Base-by-base conservation (phyloP, 2,797 vertebrate species). In the Phalloptychus januarius region DNA sequence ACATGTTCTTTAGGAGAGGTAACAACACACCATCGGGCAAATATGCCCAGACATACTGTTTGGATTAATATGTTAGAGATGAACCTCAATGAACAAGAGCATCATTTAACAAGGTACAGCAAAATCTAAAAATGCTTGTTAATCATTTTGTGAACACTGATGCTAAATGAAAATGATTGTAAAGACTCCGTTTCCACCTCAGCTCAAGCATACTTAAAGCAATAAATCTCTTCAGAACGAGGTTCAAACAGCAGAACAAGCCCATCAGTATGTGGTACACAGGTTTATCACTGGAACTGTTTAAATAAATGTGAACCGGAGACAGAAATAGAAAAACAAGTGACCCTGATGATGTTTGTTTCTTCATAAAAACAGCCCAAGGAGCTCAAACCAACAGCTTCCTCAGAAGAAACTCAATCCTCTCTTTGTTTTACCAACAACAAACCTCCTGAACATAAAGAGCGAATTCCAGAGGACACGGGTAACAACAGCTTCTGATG, bases 301-400 rank as follows among this genome's bases (percentile, higher is more conserved):
- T 54, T 7, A 71, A 77, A 77, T 44, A 56, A 56, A 46, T 72
- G 44, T 28, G 70, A 77, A 36, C 50, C 4, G 7, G 16, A 70
- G 67, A 42, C 67, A 77, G 20, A 71, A 71, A 71, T 71, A 71
- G 50, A 77, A 23, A 77, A 71, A 71, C 69, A 77, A 77, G 45
- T 70, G 46, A 77, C 23, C 36, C 50, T 63, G 52, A 18, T 20
- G 50, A 71, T 61, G 40, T 56, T 71, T 40, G 20, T 31, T 31
- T 44, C 38, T 77, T 44, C 7, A 71, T n/a, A 23, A 61, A 69
- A 71, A 77, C 11, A 67, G 74, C 76, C 67, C 11, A 33, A 25
- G 38, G 76, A 71, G 18, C 40, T 31, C 65, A 71, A 7, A 44
- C 6, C 38, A 54, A 56, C 65, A 56, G 48, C 50, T 71, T 78